Base-by-base conservation (phyloP, 2,888 invertebrate genomes). In the Kryphioiulus occultus region DNA sequence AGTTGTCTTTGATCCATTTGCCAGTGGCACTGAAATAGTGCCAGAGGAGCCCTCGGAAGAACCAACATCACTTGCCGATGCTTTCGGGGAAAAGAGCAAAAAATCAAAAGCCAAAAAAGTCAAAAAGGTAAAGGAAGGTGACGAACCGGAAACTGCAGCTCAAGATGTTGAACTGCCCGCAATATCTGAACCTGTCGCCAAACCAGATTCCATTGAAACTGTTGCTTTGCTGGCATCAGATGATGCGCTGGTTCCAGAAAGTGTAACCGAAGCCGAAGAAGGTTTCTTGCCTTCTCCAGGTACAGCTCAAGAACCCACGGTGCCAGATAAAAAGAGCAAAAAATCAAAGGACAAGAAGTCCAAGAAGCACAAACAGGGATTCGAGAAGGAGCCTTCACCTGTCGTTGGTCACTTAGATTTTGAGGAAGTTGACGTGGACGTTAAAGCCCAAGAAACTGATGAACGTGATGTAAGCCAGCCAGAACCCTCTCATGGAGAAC, bases 101-200 rank as follows among this genome's bases (percentile, higher is more conserved):
- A 85, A 85, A 85, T 44, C 85, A 44, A 85, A 32, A 85, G 26
- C 26, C 22, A 85, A 85, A 26, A 85, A 85, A 85, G n/a, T n/a
- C 0, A 22, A 39, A 22, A 44, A 85, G 22, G 12, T 15, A 9
- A 85, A 85, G 12, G 85, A 85, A 39, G 22, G n/a, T n/a, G 1
- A 68, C 39, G 15, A 44, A 85, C 22, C 35, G 4, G 30, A 84
- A 35, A 35, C 35, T 22, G 84, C 35, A 42, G 22, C 26, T 42
- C 35, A 35, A 35, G 35, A 84, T 35, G 35, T 26, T 17, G 83
- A 26, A 7, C 30, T 35, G 30, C 30, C 4, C 35, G 30, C 9
- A 22, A n/a, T 26, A 12, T 10, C n/a, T 4, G 0, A 53, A n/a
- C 15, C 53, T 53, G 53, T n/a, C 53, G 3, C 53, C n/a, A 53